phyloP scores from a whole-genome alignment of 2,888 invertebrate species.

The Napeogenes inachia region DNA sequence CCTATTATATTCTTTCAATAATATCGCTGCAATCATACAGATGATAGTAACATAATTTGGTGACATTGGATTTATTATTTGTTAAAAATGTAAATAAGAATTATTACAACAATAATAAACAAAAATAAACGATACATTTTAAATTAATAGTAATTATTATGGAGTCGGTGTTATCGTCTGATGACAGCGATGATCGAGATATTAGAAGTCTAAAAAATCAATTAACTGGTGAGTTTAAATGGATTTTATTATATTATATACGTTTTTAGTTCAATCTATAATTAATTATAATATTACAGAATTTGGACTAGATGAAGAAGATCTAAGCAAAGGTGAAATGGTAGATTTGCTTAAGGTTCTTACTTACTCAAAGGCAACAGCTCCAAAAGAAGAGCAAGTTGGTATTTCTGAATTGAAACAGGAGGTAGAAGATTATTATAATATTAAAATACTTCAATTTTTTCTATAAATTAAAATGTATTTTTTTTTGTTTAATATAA shows the following conservation, averaged over 20 bases:
- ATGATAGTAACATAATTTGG: not conserved
- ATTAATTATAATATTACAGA: conserved; percentile 43
- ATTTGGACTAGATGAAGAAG: conserved; percentile 67
- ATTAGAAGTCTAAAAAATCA: conserved; percentile 59
- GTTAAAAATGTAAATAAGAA: not conserved
- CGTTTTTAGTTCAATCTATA: not conserved
- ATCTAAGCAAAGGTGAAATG: conserved; percentile 70
- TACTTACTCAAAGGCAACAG: conserved; percentile 62
- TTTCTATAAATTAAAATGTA: not conserved
- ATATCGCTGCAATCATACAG: no score
- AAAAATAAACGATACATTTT: not conserved
- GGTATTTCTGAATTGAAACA: not conserved
- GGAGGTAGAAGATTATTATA: not conserved
- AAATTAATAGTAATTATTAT: conserved; percentile 28
- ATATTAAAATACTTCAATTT: not conserved
- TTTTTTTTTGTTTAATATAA: conserved; percentile 15
- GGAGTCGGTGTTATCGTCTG: conserved; percentile 52
- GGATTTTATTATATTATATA: not conserved
- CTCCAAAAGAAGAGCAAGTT: conserved; percentile 53
- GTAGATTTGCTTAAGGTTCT: conserved; percentile 63
- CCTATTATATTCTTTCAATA: no score
- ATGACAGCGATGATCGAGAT: conserved; percentile 69
- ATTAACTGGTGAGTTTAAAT: conserved; percentile 50
- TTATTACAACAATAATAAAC: not conserved
- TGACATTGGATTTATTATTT: not conserved